Percentiles rank a stretch among this genome's conserved stretches.
Evolutionary conservation across 2,888 invertebrate genomes (phyloP).

Genomic region (Rhingia rostrata): DNA sequence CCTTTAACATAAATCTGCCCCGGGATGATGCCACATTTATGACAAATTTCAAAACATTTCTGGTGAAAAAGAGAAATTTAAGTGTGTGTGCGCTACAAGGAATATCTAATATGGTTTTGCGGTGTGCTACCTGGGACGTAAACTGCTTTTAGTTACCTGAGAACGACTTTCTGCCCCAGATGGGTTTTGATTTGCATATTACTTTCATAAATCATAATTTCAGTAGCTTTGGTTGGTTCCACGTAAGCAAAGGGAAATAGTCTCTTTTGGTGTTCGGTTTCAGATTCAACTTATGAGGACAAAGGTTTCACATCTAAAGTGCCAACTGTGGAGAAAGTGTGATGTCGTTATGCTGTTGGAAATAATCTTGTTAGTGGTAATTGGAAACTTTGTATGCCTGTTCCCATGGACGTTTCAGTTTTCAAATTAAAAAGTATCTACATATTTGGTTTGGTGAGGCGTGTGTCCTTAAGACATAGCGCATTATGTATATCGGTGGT

Average conservation of each 20-base stretch:
- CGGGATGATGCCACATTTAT: neutral
- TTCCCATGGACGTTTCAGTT: constrained; percentile 59
- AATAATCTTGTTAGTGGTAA: constrained; percentile 62
- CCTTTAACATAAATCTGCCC: neutral
- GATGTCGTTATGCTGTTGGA: constrained; percentile 4
- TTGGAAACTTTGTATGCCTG: constrained; percentile 63
- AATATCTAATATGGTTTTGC: constrained; percentile 17
- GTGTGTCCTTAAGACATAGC: neutral
- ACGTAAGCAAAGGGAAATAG: neutral
- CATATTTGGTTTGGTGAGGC: neutral
- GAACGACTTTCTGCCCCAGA: constrained; percentile 1
- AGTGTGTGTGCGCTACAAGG: constrained; percentile 8
- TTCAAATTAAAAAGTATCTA: neutral
- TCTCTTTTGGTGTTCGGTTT: neutral
- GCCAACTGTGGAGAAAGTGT: neutral
- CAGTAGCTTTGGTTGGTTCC: constrained; percentile 3
- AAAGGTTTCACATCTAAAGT: neutral
- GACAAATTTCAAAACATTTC: neutral
- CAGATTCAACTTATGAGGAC: constrained; percentile 9
- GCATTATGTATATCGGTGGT: constrained; percentile 33
- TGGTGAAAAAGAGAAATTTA: constrained; percentile 6
- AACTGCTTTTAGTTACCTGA: neutral
- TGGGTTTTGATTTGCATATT: constrained; percentile 41
- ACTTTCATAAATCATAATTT: constrained; percentile 26
- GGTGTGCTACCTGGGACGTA: constrained; percentile 1